Evolutionary conservation across 2,113 vertebrate genomes (phyloP).

Genomic region (Geococcyx californianus): DNA sequence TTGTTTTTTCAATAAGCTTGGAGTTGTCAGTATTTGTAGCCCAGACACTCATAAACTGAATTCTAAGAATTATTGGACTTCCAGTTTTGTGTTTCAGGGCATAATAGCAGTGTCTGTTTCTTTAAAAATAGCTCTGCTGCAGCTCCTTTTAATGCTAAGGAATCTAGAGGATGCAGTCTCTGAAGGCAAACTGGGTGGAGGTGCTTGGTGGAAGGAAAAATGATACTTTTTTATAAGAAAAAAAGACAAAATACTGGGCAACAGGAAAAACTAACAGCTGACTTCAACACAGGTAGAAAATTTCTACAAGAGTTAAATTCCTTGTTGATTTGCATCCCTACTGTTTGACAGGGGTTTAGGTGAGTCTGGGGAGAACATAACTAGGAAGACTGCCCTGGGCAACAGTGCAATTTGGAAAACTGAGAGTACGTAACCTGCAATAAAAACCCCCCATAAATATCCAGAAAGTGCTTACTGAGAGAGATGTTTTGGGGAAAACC

Average conservation of each 20-base stretch:
- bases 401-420: neutral
- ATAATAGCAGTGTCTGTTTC: neutral
- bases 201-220: neutral
- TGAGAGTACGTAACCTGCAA: neutral
- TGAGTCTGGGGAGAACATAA: neutral
- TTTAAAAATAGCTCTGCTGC: neutral
- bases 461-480: neutral
- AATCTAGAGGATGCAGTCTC: neutral
- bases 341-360: neutral
- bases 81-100: neutral
- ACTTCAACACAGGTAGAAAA: neutral
- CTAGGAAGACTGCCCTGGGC: neutral
- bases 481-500: neutral
- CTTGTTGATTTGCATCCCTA: neutral
- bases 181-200: neutral
- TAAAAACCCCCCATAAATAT: neutral
- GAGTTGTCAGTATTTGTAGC: neutral
- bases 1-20: neutral
- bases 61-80: neutral
- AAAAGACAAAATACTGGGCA: neutral
- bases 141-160: neutral
- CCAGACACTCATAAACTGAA: neutral
- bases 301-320: neutral
- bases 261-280: neutral
- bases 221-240: neutral